Evolutionary conservation across 1,140 invertebrate genomes (phyloP), one percentile per base, ranked within the genome.

Genomic region (Diabrotica virgifera): DNA sequence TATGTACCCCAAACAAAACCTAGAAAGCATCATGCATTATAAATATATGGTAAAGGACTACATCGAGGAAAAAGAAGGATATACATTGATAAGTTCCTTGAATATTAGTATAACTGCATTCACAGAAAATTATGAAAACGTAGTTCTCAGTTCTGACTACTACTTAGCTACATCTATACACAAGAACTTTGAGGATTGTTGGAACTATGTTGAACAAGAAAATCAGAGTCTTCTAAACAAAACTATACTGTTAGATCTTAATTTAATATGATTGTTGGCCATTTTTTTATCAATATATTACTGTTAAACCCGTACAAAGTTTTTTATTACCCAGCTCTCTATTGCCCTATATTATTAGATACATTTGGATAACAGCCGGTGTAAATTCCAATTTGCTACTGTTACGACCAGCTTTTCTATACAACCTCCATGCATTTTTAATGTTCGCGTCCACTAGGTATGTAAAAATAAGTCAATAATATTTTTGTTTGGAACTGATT

Each of bases 21-120:
- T 55, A 9, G 55, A 10, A 53, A 66, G 56, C 59, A 67, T 69
- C 7, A 71, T 69, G 67, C 66, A 72, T 54, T 62, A 64, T 36
- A 74, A 74, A 69, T 74, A 59, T 57, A 73, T 71, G 35, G 54
- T 74, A 6, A 74, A 74, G 66, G 73, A 74, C 65, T 70, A 65
- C 38, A 46, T 13, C 36, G 3, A 46, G n/a, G 54, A 59, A 11
- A 51, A 50, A n/a, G 51, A 40, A 56, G 70, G 70, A 2, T 71
- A 59, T 62, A 9, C 73, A 2, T 66, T 66, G 60, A 69, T 60
- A 35, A 71, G 73, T 14, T 74, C 73, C 4, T 63, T 73, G 63
- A 74, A 74, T 65, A 66, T 74, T 40, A 64, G 66, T 13, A 11
- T 46, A 35, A 53, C 51, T 11, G 62, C 67, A n/a, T 63, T 67